Evolutionary conservation across 2,888 invertebrate species (phyloP).

Genomic region (Polietes domitor): DNA sequence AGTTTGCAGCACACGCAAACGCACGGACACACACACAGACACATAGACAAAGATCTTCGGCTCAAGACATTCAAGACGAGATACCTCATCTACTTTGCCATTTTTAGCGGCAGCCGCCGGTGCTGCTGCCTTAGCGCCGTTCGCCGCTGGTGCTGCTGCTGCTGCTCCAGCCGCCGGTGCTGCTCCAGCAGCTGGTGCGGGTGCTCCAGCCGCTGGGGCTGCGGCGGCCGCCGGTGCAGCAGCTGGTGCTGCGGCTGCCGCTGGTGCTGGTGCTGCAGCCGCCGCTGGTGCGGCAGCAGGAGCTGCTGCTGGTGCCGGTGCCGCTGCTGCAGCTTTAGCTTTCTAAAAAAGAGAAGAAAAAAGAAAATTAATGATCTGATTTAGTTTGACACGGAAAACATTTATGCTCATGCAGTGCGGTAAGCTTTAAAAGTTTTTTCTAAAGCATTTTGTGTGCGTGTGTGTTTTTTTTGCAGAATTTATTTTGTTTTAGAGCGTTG

Average conservation of each 20-base stretch:
- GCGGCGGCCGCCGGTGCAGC: conserved; percentile 67
- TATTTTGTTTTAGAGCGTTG: background rate
- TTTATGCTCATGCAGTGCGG: conserved; percentile 46
- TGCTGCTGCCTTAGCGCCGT: conserved; percentile 61
- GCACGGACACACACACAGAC: conserved; percentile 31
- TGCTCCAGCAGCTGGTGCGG: conserved; percentile 62
- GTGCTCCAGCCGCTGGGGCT: conserved; percentile 65
- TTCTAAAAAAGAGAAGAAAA: conserved; percentile 72
- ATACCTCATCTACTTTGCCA: conserved; percentile 78
- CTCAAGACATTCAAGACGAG: conserved; percentile 43
- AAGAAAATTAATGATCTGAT: conserved; percentile 13
- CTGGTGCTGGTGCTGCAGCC: conserved; percentile 67
- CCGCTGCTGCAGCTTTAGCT: conserved; percentile 69
- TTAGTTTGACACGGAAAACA: conserved; percentile 17
- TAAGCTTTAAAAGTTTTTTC: background rate
- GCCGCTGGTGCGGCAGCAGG: conserved; percentile 70
- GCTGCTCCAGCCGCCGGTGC: conserved; percentile 68
- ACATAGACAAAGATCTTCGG: conserved; percentile 61
- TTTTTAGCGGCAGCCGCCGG: conserved; percentile 72
- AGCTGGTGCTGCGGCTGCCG: conserved; percentile 69
- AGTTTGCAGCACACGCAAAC: background rate
- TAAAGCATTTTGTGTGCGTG: background rate
- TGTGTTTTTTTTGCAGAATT: too few relatives aligned
- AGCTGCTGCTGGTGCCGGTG: conserved; percentile 68
- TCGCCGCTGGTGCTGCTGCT: conserved; percentile 66